A percentile compares a stretch with the other conserved stretches of the same genome.
These are phyloP conservation scores for Sisyra nigra DNA, from an alignment of 2,888 invertebrate genomes.

Conservation along the genomic window DNA sequence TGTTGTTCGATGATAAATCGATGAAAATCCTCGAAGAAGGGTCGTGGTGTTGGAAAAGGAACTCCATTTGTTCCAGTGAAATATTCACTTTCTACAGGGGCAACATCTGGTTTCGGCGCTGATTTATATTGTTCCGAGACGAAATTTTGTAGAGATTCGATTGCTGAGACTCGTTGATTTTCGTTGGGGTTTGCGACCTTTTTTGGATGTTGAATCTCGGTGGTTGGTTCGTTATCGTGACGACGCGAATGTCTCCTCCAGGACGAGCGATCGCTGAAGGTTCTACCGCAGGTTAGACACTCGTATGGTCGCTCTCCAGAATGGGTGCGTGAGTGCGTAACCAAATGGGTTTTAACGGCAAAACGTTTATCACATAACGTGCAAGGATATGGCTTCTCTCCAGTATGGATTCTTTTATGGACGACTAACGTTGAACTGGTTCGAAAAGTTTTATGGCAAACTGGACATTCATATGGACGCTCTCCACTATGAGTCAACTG, in stretches of 20 bases:
- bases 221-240: background rate
- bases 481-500: constrained; percentile 6
- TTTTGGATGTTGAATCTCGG: background rate
- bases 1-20: constrained; percentile 3
- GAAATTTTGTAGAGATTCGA: constrained; percentile 4
- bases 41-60: background rate
- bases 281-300: constrained; percentile 3
- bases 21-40: constrained; percentile 6
- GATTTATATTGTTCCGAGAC: constrained; percentile 2
- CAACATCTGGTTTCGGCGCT: background rate
- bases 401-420: constrained; percentile 26
- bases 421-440: constrained; percentile 26
- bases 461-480: constrained; percentile 17
- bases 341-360: constrained; percentile 5
- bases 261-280: constrained; percentile 6
- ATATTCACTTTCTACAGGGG: background rate
- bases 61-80: background rate
- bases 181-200: background rate
- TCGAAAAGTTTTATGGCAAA: constrained; percentile 23
- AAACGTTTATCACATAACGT: constrained; percentile 6
- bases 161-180: background rate
- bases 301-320: constrained; percentile 5
- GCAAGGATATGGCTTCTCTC: constrained; percentile 6
- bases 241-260: constrained; percentile 5
- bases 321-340: constrained; percentile 6